A percentile compares a stretch with the other conserved stretches of the same genome.
Evolutionary conservation across 2,113 vertebrate species (phyloP).

Genomic region (Pipra filicauda): DNA sequence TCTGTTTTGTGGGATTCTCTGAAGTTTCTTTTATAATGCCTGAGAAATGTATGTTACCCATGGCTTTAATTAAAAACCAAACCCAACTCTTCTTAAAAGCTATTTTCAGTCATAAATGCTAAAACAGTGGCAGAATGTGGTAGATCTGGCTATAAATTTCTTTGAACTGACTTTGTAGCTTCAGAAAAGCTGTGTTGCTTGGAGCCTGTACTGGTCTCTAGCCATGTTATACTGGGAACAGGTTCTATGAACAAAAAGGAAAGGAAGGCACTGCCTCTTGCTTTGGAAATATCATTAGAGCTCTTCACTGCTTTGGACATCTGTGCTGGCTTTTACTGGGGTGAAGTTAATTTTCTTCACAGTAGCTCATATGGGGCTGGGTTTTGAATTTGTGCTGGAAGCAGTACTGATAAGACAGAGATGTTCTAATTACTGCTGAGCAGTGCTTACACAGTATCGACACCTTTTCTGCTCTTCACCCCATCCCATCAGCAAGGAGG

Average conservation of each 20-base stretch:
- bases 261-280: not conserved
- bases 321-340: not conserved
- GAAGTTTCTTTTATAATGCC: not conserved
- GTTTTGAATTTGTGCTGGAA: not conserved
- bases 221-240: fast-evolving
- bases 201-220: not conserved
- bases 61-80: not conserved
- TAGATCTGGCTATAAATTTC: not conserved
- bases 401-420: no score
- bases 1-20: not conserved
- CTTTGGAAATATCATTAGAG: not conserved
- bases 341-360: not conserved
- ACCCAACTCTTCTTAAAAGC: not conserved
- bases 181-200: not conserved
- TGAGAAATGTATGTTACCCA: not conserved
- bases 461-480: not conserved
- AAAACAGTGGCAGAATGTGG: not conserved
- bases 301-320: not conserved
- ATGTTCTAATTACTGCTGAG: not conserved
- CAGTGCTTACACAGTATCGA: not conserved
- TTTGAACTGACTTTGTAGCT: not conserved
- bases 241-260: not conserved
- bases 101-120: not conserved
- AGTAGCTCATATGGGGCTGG: not conserved
- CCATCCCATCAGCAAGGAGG: fast-evolving